A percentile compares a stretch with the other conserved stretches of the same genome.
phyloP scores from a whole-genome alignment of 2,113 vertebrate genomes.

The Proterorhinus semilunaris region DNA sequence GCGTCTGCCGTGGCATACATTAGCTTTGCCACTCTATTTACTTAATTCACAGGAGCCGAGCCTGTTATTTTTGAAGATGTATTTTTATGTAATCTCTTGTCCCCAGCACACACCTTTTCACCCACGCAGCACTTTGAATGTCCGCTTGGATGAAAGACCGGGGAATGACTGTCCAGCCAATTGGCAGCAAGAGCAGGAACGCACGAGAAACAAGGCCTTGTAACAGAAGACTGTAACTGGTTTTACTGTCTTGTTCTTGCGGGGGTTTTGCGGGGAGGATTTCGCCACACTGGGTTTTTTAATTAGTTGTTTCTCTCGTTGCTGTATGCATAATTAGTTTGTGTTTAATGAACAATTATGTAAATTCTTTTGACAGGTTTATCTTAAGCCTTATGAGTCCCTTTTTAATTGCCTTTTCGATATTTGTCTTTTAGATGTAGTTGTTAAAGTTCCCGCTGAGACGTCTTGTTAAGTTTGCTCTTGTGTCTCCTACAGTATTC shows the following conservation, averaged over 20 bases:
- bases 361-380: conserved; percentile 61
- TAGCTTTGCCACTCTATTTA: conserved; percentile 37
- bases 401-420: conserved; percentile 64
- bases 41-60: conserved; percentile 30
- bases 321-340: conserved; percentile 64
- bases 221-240: background rate
- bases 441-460: conserved; percentile 40
- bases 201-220: conserved; percentile 27
- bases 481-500: background rate
- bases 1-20: conserved; percentile 22
- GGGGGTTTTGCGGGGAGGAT: conserved; percentile 43
- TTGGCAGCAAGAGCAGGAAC: conserved; percentile 16
- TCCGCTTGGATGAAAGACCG: conserved; percentile 36
- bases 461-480: conserved; percentile 11
- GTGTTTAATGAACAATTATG: conserved; percentile 66
- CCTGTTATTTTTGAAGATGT: conserved; percentile 66
- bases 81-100: conserved; percentile 52
- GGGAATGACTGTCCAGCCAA: conserved; percentile 20
- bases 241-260: conserved; percentile 44
- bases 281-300: conserved; percentile 48
- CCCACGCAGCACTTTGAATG: conserved; percentile 27
- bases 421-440: conserved; percentile 53
- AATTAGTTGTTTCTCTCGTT: conserved; percentile 66
- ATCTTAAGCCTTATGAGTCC: conserved; percentile 46
- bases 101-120: conserved; percentile 21